Evolutionary conservation across 2,888 invertebrate species (phyloP).

Genomic region (Eretmocerus hayati): DNA sequence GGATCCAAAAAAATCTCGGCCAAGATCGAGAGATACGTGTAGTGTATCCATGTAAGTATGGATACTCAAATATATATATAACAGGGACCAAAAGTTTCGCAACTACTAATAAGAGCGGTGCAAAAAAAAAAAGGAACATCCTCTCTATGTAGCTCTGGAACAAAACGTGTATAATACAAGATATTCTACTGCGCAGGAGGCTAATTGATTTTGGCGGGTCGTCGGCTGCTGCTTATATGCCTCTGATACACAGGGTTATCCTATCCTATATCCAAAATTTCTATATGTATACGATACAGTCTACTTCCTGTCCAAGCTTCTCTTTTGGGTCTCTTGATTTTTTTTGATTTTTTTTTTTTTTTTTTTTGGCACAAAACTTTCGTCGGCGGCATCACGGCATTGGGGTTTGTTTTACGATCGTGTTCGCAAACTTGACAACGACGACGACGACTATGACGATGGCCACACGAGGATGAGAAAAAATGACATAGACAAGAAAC

Average conservation of each 20-base stretch:
- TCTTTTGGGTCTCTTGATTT: slow-evolving; percentile 20
- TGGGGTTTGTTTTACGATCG: slow-evolving; percentile 31
- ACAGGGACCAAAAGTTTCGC: slow-evolving; percentile 33
- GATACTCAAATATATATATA: too few relatives aligned
- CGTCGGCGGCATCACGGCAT: slow-evolving; percentile 8
- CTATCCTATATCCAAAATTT: too few relatives aligned
- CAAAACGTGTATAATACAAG: slow-evolving; percentile 18
- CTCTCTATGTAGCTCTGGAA: too few relatives aligned
- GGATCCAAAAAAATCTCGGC: too few relatives aligned
- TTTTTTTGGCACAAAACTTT: too few relatives aligned
- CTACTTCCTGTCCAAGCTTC: slow-evolving; percentile 36
- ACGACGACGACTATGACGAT: slow-evolving; percentile 4
- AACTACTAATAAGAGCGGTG: slow-evolving; percentile 41
- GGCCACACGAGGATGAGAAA: not conserved
- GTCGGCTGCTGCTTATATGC: slow-evolving; percentile 22
- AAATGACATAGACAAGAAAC: too few relatives aligned
- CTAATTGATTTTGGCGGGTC: slow-evolving; percentile 40
- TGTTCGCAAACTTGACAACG: slow-evolving; percentile 17
- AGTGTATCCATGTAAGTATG: not conserved
- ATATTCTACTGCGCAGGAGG: slow-evolving; percentile 12
- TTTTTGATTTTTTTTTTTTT: too few relatives aligned
- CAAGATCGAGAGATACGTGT: too few relatives aligned
- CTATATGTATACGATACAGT: slow-evolving; percentile 29
- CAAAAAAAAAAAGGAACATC: slow-evolving; percentile 23
- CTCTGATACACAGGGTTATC: too few relatives aligned